phyloP scores from a whole-genome alignment of 2,113 vertebrate genomes.

The Oophaga pumilio region DNA sequence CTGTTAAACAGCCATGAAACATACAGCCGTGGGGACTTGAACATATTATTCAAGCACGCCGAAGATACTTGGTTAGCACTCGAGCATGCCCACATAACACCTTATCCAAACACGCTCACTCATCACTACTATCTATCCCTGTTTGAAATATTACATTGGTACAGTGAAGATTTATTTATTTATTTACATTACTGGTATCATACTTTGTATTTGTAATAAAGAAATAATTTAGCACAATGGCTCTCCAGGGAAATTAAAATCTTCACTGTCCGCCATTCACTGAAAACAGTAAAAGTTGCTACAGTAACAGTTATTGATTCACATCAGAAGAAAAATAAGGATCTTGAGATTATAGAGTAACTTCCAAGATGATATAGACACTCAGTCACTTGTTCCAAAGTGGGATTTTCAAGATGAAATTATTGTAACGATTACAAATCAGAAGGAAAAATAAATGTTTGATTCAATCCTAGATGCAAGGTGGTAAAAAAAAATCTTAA shows the following conservation, averaged over 20 bases:
- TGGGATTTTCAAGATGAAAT: not conserved
- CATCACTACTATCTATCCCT: not conserved
- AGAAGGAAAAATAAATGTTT: not conserved
- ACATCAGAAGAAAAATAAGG: not conserved
- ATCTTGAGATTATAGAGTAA: not conserved
- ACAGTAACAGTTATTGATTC: slow-evolving; percentile 15
- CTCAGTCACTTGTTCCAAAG: not conserved
- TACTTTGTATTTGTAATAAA: not conserved
- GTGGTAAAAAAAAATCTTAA: not conserved
- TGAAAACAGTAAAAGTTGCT: slow-evolving; percentile 14
- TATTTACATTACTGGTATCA: not conserved
- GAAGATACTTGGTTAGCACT: too few relatives aligned
- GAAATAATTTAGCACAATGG: not conserved
- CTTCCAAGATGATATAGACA: not conserved
- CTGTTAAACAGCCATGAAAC: too few relatives aligned
- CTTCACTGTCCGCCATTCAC: slow-evolving; percentile 22
- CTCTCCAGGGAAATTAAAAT: slow-evolving; percentile 7
- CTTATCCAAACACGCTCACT: too few relatives aligned
- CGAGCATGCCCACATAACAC: too few relatives aligned
- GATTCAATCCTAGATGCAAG: not conserved
- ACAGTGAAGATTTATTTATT: slow-evolving; percentile 6
- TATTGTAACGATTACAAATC: not conserved
- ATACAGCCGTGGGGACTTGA: too few relatives aligned
- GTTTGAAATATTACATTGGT: not conserved
- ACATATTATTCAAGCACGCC: too few relatives aligned